Conservation (phyloP, 2,113 vertebrate genomes). For the Mola mola region DNA sequence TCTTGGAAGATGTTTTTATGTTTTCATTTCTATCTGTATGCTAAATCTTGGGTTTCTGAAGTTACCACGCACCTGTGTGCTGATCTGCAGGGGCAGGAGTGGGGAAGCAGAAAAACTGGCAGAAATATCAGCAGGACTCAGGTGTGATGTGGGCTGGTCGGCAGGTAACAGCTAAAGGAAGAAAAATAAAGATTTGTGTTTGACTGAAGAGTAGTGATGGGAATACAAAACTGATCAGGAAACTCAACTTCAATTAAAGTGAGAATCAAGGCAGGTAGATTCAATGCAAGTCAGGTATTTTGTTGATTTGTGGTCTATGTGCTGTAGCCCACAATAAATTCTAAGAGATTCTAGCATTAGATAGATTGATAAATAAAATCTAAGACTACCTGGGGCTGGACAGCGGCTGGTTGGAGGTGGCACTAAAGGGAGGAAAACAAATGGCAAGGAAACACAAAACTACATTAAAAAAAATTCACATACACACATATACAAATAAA, state of each 20-base stretch:
- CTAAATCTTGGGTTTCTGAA: constrained; percentile 2
- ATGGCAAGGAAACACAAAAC: constrained; percentile 60
- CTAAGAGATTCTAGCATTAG: constrained; percentile 28
- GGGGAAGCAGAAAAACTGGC: constrained; percentile 52
- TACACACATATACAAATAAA: constrained; percentile 1
- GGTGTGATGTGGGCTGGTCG: constrained; percentile 80
- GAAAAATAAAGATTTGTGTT: constrained; percentile 34
- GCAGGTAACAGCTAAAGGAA: constrained; percentile 75
- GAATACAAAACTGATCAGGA: constrained; percentile 7
- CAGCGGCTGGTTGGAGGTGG: constrained; percentile 70
- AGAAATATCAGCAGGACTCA: constrained; percentile 69
- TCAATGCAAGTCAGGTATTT: too few species aligned
- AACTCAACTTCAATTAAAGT: too few species aligned
- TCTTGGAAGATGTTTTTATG: neutral
- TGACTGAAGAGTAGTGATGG: constrained; percentile 11
- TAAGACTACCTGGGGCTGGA: constrained; percentile 76
- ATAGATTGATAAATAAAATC: too few species aligned
- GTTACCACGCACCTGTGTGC: constrained; percentile 73
- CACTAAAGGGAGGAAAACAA: constrained; percentile 72
- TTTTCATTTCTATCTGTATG: neutral
- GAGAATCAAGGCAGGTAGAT: too few species aligned
- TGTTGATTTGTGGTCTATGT: constrained; percentile 23
- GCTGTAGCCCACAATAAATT: neutral
- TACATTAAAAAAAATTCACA: constrained; percentile 38
- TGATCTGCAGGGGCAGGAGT: constrained; percentile 86